phyloP scores from a whole-genome alignment of 1,140 invertebrate genomes.

The Tribolium madens region DNA sequence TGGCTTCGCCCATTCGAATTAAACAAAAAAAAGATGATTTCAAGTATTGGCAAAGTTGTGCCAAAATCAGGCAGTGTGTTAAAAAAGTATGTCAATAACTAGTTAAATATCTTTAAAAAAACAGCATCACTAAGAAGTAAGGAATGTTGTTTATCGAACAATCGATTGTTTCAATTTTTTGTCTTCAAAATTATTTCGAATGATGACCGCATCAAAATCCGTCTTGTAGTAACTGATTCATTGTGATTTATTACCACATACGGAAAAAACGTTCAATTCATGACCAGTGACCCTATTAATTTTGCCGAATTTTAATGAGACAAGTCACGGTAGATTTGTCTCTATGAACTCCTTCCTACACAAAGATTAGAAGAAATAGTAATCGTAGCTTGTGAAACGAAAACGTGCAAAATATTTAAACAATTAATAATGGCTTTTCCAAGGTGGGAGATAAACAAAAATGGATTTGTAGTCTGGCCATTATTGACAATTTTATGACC shows the following conservation, averaged over 20 bases:
- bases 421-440: neutral
- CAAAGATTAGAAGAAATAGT: neutral
- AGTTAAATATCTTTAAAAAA: neutral
- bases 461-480: neutral
- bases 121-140: neutral
- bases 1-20: neutral
- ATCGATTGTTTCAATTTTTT: neutral
- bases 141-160: neutral
- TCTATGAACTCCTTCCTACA: slow-evolving; percentile 10
- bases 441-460: neutral
- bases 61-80: neutral
- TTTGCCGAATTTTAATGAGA: slow-evolving; percentile 4
- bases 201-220: neutral
- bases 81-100: neutral
- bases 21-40: neutral
- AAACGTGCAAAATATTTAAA: neutral
- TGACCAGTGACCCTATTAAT: slow-evolving; percentile 17
- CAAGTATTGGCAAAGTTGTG: too few species aligned
- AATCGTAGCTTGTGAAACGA: neutral
- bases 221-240: neutral
- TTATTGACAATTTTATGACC: neutral
- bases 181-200: neutral
- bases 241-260: neutral
- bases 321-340: neutral
- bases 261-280: neutral